Percentiles rank a stretch among this genome's conserved stretches.
Evolutionary conservation across 1,140 invertebrate species (phyloP).

Genomic region (Ostrea denselamellosa): DNA sequence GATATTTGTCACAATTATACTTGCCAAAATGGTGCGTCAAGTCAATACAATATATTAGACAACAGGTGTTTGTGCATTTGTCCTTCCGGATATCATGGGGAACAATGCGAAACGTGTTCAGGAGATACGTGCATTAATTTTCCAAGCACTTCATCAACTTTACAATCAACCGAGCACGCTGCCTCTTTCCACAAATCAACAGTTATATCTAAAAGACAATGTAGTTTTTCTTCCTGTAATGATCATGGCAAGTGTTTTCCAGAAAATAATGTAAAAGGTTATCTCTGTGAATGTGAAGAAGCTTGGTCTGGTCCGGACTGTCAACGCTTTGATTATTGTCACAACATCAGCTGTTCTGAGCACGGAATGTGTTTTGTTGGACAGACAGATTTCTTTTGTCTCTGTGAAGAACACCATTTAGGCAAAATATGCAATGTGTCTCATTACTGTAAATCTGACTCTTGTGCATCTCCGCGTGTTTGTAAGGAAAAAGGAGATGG

Average conservation of each 20-base stretch:
- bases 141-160: background rate
- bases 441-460: slow-evolving; percentile 13
- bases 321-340: background rate
- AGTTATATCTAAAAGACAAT: background rate
- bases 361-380: background rate
- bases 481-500: slow-evolving; percentile 38
- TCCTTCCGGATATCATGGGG: background rate
- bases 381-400: background rate
- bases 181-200: background rate
- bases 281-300: slow-evolving; percentile 42
- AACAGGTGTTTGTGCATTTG: background rate
- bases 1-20: background rate
- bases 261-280: background rate
- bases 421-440: slow-evolving; percentile 44
- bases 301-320: slow-evolving; percentile 20
- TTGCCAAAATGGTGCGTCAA: slow-evolving; percentile 17
- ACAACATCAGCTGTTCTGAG: slow-evolving; percentile 13
- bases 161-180: background rate
- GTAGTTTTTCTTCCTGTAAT: background rate
- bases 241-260: background rate
- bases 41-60: slow-evolving; percentile 2
- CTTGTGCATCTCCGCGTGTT: slow-evolving; percentile 1
- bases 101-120: background rate
- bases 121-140: background rate
- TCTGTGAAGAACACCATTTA: slow-evolving; percentile 7